phyloP scores from a whole-genome alignment of 2,888 invertebrate species.

The Pandemis corylana region DNA sequence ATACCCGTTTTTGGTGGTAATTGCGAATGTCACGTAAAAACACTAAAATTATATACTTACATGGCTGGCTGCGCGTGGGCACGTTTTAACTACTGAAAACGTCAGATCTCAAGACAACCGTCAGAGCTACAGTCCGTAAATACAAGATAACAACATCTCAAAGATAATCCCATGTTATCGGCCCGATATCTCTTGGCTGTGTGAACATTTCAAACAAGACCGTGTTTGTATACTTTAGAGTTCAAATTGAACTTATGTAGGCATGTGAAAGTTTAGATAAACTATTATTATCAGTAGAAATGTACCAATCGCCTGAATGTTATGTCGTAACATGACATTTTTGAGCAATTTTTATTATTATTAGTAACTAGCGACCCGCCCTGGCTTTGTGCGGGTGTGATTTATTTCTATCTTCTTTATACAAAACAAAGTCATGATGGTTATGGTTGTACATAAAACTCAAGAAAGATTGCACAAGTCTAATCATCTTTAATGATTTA shows the following conservation, averaged over 20 bases:
- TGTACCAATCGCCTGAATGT: conserved; percentile 8
- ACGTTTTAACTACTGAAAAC: conserved; percentile 18
- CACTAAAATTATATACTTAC: conserved; percentile 44
- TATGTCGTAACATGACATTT: neutral
- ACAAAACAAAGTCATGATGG: too few species aligned
- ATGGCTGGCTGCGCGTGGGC: conserved; percentile 48
- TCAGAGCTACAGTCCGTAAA: neutral
- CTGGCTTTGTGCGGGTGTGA: too few species aligned
- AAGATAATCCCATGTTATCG: conserved; percentile 35
- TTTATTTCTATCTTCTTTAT: too few species aligned
- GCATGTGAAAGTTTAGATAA: conserved; percentile 38
- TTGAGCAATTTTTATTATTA: neutral
- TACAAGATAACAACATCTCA: conserved; percentile 21
- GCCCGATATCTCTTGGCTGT: neutral
- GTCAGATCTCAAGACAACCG: conserved; percentile 26
- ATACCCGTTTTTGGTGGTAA: neutral
- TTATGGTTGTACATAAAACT: too few species aligned
- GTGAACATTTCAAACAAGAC: neutral
- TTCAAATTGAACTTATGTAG: neutral
- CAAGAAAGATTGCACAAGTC: too few species aligned
- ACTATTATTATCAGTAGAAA: conserved; percentile 27
- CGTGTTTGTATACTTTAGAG: neutral
- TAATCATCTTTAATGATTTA: too few species aligned
- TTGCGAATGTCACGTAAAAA: neutral
- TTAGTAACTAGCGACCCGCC: neutral